Evolutionary conservation across 2,797 vertebrate genomes (phyloP).

Genomic region (Austrolebias charrua): DNA sequence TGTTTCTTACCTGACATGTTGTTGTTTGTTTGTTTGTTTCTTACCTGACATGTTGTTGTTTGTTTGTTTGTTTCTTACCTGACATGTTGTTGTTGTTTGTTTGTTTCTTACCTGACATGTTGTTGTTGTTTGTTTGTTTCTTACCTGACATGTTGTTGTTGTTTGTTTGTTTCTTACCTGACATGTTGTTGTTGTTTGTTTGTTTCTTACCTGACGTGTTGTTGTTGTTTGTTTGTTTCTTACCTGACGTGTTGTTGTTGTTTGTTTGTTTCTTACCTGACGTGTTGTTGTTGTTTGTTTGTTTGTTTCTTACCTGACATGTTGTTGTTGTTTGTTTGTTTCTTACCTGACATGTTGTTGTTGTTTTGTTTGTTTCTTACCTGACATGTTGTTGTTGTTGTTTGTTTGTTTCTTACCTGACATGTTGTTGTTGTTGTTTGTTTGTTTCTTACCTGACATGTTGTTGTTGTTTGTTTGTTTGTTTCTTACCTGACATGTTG

Average conservation of each 20-base stretch:
- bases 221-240: constrained; percentile 25
- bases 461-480: too few relatives aligned
- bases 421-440: constrained; percentile 31
- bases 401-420: too few relatives aligned
- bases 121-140: too few relatives aligned
- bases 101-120: neutral
- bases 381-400: too few relatives aligned
- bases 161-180: constrained; percentile 8
- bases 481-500: neutral
- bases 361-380: constrained; percentile 16
- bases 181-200: too few relatives aligned
- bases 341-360: constrained; percentile 12
- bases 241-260: too few relatives aligned
- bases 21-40: constrained; percentile 25
- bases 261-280: too few relatives aligned
- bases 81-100: constrained; percentile 27
- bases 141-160: constrained; percentile 17
- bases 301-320: too few relatives aligned
- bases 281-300: constrained; percentile 27
- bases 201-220: neutral
- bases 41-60: too few relatives aligned
- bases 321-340: too few relatives aligned
- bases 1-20: neutral
- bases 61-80: too few relatives aligned
- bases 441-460: neutral